Evolutionary conservation across 2,113 vertebrate genomes (phyloP), one percentile per base, ranked within the genome.

Genomic region (Ammodytes marinus): DNA sequence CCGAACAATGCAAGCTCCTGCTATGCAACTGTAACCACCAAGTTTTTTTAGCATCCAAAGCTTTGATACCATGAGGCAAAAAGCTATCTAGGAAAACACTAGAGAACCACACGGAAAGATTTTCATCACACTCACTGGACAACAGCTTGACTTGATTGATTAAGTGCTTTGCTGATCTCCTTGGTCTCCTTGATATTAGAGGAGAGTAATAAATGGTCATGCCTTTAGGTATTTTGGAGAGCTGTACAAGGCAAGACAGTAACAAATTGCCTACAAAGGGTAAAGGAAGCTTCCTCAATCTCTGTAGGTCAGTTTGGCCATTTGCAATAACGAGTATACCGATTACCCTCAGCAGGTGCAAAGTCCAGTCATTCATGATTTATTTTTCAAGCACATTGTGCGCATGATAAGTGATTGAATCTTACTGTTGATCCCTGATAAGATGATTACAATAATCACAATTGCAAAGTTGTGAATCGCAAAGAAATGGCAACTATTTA

Each of bases 121-220:
- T 67, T 82, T 82, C 76, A 74, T 79, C 85, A 69, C 74, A 79
- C 81, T 69, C 47, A 27, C 77, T 43, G 53, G 27, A 73, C 77
- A 75, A 52, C 85, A 85, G 81, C 74, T 89, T 74, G 77, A 84
- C 77, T 86, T 90, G 85, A 86, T 69, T 89, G 87, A 90, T 88
- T 84, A 89, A 90, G 82, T 87, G 76, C 80, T 79, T 87, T 80
- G 66, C 70, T 84, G 83, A 91, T 89, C 86, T 85, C 63, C 49
- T 82, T 64, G 75, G 77, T 83, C 72, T 87, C 73, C 79, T 73
- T 80, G 83, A 86, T 90, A 89, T 88, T 88, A 88, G 86, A 88
- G 69, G 79, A 83, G 77, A 78, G 89, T 86, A 90, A 92, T 92
- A 89, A 92, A 83, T 82, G 86, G 61, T 74, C 65, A 19, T 45